Evolutionary conservation across 2,113 vertebrate species (phyloP).

Genomic region (Prionailurus bengalensis): DNA sequence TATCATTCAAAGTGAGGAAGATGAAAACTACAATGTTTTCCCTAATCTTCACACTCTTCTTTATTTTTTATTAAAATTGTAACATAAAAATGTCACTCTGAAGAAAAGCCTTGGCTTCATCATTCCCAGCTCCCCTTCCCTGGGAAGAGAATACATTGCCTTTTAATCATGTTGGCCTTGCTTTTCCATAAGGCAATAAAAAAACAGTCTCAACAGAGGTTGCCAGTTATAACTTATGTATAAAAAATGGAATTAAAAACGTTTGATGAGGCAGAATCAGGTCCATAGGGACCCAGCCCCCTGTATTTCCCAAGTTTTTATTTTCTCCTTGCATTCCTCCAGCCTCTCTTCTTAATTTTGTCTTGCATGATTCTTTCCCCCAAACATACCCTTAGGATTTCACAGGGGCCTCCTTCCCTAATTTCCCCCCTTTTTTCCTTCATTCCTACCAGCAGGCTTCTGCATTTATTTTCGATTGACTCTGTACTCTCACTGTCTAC

Average conservation of each 20-base stretch:
- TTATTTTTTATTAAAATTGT: slow-evolving; percentile 81
- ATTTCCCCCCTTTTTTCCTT: neutral
- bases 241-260: slow-evolving; percentile 79
- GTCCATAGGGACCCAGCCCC: slow-evolving; percentile 1
- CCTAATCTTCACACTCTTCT: slow-evolving; percentile 46
- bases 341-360: slow-evolving; percentile 73
- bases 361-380: slow-evolving; percentile 56
- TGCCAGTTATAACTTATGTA: slow-evolving; percentile 78
- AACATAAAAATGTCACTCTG: slow-evolving; percentile 79
- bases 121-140: slow-evolving; percentile 67
- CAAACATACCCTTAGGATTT: slow-evolving; percentile 57
- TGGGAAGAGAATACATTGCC: slow-evolving; percentile 66
- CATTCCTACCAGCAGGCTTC: neutral
- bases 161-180: slow-evolving; percentile 79
- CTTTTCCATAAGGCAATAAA: slow-evolving; percentile 80
- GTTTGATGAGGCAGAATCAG: slow-evolving; percentile 70
- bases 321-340: slow-evolving; percentile 54
- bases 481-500: neutral
- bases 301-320: slow-evolving; percentile 71
- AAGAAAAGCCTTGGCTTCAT: slow-evolving; percentile 73
- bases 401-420: neutral
- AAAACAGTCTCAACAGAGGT: slow-evolving; percentile 77
- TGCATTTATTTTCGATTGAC: slow-evolving; percentile 15
- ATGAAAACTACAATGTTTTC: slow-evolving; percentile 52
- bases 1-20: slow-evolving; percentile 52